Evolutionary conservation across 2,888 invertebrate genomes (phyloP), one percentile per base, ranked within the genome.

Genomic region (Drosophila mayaguana): DNA sequence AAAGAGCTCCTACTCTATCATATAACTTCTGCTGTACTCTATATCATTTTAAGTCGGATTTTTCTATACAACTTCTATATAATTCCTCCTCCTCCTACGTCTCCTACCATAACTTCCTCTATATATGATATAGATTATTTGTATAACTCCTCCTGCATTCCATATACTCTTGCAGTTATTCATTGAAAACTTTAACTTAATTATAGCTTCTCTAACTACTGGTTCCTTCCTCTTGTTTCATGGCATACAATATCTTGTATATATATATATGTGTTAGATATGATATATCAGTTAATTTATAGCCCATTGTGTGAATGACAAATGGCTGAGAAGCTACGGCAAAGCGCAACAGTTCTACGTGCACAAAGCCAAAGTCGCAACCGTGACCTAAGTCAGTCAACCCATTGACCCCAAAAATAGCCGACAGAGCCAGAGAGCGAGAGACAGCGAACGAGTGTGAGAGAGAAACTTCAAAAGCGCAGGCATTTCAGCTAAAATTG

Each of bases 311-410:
- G 48, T 53, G 62, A 40, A 63, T 75, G 63, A 63, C 72, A 79
- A 80, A 80, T 74, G 63, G 62, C 45, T 34, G 36, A 25, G 25
- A 20, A 46, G 65, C 55, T 16, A 6, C 11, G 32, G 40, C 28
- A 9, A 42, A 61, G 71, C 50, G 80, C 80, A 78, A 78, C 80
- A 78, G 78, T 76, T 80, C 45, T 51, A 67, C 71, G 80, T 75
- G 80, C 42, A 72, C 59, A 60, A 16, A 53, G 36, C 51, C 46
- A 32, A 63, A 63, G 78, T 75, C 69, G 55, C 63, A 78, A 65
- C 80, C 75, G 54, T 78, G 81, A 80, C 78, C 80, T 51, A 55
- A 76, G 77, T 53, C 43, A 63, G 64, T 43, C 63, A 78, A 74
- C 74, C 78, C 63, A 79, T 70, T 79, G 80, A 78, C 79, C 82